These are phyloP conservation scores for Corella eumyota DNA, from an alignment of 23 tunicate genomes.

Conservation along the genomic window DNA sequence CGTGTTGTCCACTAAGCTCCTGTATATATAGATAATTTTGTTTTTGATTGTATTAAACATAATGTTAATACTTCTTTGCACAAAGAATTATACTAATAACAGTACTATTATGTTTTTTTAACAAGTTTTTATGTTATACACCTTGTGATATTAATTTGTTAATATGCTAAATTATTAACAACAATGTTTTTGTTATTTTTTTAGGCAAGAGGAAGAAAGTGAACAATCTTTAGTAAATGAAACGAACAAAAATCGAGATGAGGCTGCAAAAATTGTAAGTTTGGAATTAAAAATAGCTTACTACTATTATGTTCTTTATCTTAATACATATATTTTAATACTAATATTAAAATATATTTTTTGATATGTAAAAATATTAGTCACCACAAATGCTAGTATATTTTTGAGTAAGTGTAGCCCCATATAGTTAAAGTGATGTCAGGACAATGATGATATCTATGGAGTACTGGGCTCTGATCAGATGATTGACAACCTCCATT, in stretches of 20 bases:
- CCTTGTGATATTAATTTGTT: too few relatives aligned
- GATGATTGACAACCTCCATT: too few relatives aligned
- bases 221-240: conserved; percentile 31
- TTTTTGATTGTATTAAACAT: neutral
- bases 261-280: conserved; percentile 47
- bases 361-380: too few relatives aligned
- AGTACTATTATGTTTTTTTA: neutral
- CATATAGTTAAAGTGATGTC: too few relatives aligned
- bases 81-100: neutral
- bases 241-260: conserved; percentile 33
- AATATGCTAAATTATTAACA: too few relatives aligned
- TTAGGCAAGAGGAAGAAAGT: conserved; percentile 39
- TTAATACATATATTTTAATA: neutral
- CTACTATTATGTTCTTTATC: neutral
- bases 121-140: too few relatives aligned
- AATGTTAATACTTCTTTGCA: neutral
- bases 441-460: too few relatives aligned
- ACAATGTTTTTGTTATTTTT: neutral
- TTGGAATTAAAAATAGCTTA: neutral
- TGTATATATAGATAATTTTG: neutral
- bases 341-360: too few relatives aligned
- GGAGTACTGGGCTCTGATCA: too few relatives aligned
- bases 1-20: too few relatives aligned
- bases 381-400: too few relatives aligned
- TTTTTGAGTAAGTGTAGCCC: too few relatives aligned